A percentile compares a stretch with the other conserved stretches of the same genome.
Evolutionary conservation across 2,888 invertebrate species (phyloP).

Genomic region (Pyralis farinalis): DNA sequence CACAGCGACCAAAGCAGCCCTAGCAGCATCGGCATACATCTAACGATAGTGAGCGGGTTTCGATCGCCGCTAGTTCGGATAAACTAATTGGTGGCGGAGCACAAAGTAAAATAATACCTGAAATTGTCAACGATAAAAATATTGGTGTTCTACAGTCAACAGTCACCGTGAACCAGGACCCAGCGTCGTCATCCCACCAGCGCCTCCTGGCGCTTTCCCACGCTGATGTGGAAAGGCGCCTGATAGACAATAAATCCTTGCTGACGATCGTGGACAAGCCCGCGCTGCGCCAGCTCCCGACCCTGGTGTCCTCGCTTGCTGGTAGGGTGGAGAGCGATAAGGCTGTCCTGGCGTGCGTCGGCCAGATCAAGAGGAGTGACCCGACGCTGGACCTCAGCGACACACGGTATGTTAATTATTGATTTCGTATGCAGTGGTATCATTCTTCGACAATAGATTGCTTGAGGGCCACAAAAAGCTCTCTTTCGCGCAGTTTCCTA

Average conservation of each 20-base stretch:
- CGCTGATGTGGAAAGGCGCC: slow-evolving; percentile 92
- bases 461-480: too few species aligned
- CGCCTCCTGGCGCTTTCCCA: slow-evolving; percentile 91
- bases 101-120: too few species aligned
- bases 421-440: too few species aligned
- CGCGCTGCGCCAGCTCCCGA: slow-evolving; percentile 87
- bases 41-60: too few species aligned
- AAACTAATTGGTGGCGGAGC: too few species aligned
- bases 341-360: slow-evolving; percentile 88
- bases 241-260: slow-evolving; percentile 95
- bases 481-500: too few species aligned
- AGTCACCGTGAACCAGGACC: slow-evolving; percentile 84
- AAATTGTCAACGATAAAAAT: too few species aligned
- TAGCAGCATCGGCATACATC: too few species aligned
- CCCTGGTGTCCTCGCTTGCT: slow-evolving; percentile 85
- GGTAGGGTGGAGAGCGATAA: slow-evolving; percentile 95
- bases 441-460: too few species aligned
- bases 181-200: slow-evolving; percentile 94
- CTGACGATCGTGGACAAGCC: slow-evolving; percentile 92
- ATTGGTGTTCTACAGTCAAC: slow-evolving; percentile 48
- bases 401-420: slow-evolving; percentile 78
- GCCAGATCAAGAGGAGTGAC: slow-evolving; percentile 84
- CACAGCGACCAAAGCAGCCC: too few species aligned
- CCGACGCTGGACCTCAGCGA: slow-evolving; percentile 82
- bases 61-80: too few species aligned